Conservation (phyloP, 2,797 vertebrate species). For the Falco berigora region DNA sequence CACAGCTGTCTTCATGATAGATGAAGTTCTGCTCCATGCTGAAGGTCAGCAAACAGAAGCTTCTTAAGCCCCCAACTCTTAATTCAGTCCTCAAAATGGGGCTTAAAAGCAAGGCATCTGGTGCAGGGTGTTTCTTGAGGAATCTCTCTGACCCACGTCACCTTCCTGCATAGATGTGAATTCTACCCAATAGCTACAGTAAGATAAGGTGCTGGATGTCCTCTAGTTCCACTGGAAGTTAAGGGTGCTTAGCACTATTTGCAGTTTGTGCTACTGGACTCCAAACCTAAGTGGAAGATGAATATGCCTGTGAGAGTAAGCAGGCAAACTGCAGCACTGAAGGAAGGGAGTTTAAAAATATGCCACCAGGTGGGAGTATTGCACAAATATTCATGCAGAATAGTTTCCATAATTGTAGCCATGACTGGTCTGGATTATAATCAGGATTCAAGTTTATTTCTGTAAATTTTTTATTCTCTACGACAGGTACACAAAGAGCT, state of each 20-base stretch:
- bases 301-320: neutral
- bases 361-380: constrained; percentile 5
- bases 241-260: neutral
- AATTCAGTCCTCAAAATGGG: neutral
- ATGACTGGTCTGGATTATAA: neutral
- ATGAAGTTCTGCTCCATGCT: neutral
- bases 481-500: neutral
- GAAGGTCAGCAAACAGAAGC: neutral
- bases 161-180: neutral
- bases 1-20: neutral
- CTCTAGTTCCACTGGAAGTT: neutral
- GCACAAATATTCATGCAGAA: neutral
- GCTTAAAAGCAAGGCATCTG: neutral
- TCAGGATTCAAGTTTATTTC: neutral
- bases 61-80: neutral
- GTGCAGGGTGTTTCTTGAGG: neutral
- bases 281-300: neutral
- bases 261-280: neutral
- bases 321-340: neutral
- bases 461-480: neutral
- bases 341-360: neutral
- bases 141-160: fast-evolving
- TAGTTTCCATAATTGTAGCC: neutral
- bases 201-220: neutral
- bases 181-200: neutral